Evolutionary conservation across 2,797 vertebrate genomes (phyloP).

Genomic region (Pseudochaenichthys georgianus): DNA sequence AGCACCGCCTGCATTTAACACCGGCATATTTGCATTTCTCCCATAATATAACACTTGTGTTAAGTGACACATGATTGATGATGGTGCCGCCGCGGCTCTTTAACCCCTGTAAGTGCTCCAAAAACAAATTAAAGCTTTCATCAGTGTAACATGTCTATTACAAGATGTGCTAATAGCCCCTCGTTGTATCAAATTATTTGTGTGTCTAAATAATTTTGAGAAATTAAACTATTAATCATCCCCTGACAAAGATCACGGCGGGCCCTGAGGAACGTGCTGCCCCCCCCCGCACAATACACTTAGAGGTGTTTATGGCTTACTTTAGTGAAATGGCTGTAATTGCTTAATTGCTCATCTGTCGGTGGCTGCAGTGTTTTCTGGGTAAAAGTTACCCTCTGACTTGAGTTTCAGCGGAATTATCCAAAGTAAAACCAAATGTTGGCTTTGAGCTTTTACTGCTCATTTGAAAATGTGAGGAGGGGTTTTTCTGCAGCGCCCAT

Average conservation of each 20-base stretch:
- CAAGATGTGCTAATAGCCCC: slow-evolving; percentile 87
- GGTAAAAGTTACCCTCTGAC: slow-evolving; percentile 71
- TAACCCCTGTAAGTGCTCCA: slow-evolving; percentile 86
- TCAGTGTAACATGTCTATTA: slow-evolving; percentile 86
- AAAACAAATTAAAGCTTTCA: slow-evolving; percentile 90
- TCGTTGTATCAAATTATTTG: slow-evolving; percentile 87
- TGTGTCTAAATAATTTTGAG: slow-evolving; percentile 86
- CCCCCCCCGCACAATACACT: slow-evolving; percentile 66
- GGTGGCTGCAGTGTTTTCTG: slow-evolving; percentile 59
- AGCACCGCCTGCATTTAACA: slow-evolving; percentile 76
- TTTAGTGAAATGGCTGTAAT: slow-evolving; percentile 83
- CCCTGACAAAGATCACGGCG: slow-evolving; percentile 73
- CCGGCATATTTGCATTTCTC: slow-evolving; percentile 79
- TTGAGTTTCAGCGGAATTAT: slow-evolving; percentile 82
- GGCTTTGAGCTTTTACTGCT: slow-evolving; percentile 56
- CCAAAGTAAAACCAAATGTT: slow-evolving; percentile 88
- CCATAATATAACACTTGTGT: slow-evolving; percentile 81
- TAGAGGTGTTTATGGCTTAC: slow-evolving; percentile 84
- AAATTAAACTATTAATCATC: slow-evolving; percentile 90
- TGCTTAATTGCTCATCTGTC: slow-evolving; percentile 84
- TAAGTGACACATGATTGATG: slow-evolving; percentile 90
- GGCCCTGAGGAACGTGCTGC: slow-evolving; percentile 64
- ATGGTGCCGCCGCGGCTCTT: slow-evolving; percentile 82
- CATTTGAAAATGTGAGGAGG: slow-evolving; percentile 44
- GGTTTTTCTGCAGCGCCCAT: neutral